Percentiles rank a stretch among this genome's conserved stretches.
Conservation (phyloP, 1,140 invertebrate genomes). For the Arion vulgaris region DNA sequence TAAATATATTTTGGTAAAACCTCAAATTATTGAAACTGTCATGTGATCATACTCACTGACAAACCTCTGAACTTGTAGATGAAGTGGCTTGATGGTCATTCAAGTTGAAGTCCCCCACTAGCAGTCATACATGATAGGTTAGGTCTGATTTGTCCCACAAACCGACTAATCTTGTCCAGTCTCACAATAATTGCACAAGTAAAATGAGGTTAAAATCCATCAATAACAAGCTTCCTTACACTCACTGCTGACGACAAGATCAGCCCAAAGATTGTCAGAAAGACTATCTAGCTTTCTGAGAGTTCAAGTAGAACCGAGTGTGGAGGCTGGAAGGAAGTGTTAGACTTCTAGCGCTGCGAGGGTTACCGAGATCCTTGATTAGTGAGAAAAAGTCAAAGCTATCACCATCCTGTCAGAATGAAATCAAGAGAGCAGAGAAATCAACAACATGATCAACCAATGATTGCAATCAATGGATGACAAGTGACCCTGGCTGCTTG, state of each 20-base stretch:
- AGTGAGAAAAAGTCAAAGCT: slow-evolving; percentile 31
- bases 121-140: too few relatives aligned
- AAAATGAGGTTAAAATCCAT: neutral
- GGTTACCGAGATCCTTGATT: slow-evolving; percentile 17
- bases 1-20: too few relatives aligned
- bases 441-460: slow-evolving; percentile 7
- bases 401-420: slow-evolving; percentile 8
- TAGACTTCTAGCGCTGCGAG: slow-evolving; percentile 18
- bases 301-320: slow-evolving; percentile 6
- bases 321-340: slow-evolving; percentile 19
- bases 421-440: neutral
- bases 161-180: neutral
- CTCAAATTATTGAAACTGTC: too few relatives aligned
- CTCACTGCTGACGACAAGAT: neutral
- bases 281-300: slow-evolving; percentile 6
- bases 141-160: too few relatives aligned
- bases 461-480: slow-evolving; percentile 7
- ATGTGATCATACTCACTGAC: too few relatives aligned
- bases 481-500: neutral
- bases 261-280: neutral
- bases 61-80: too few relatives aligned
- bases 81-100: too few relatives aligned
- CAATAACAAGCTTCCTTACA: neutral
- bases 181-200: neutral
- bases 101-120: too few relatives aligned